A percentile compares a stretch with the other conserved stretches of the same genome.
Conservation (phyloP, 2,888 invertebrate species). For the Cryptocephalus primarius region DNA sequence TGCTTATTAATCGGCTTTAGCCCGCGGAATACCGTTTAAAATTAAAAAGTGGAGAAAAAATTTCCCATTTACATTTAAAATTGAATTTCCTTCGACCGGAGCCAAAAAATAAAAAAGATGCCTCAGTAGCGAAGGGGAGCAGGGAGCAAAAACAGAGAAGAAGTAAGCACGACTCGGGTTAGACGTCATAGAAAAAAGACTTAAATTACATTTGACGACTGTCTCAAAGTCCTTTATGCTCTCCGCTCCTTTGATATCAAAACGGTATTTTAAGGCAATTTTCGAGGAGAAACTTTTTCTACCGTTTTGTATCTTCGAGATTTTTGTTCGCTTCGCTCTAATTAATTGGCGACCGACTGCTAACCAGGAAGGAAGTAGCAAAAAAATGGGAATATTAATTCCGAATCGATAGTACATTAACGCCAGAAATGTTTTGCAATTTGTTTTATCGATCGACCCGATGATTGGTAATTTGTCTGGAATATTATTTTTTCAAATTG, state of each 20-base stretch:
- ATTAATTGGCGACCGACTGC: too few relatives aligned
- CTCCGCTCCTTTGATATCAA: conserved; percentile 4
- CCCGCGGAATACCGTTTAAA: too few relatives aligned
- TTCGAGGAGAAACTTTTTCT: conserved; percentile 3
- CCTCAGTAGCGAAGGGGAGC: neutral
- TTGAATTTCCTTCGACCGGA: conserved; percentile 16
- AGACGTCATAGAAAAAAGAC: conserved; percentile 9
- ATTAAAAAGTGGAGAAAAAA: conserved; percentile 4
- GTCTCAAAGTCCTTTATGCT: conserved; percentile 6
- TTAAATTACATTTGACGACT: conserved; percentile 13
- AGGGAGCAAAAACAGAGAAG: neutral
- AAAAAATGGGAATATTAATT: too few relatives aligned
- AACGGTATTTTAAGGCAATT: conserved; percentile 5
- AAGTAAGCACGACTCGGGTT: conserved; percentile 6
- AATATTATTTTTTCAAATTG: too few relatives aligned
- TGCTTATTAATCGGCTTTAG: too few relatives aligned
- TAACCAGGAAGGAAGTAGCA: too few relatives aligned
- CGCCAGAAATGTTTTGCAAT: too few relatives aligned
- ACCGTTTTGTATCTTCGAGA: neutral
- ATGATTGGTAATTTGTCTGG: too few relatives aligned
- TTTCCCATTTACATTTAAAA: conserved; percentile 18
- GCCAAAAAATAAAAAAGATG: conserved; percentile 9
- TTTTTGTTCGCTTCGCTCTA: neutral
- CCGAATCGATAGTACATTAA: too few relatives aligned
- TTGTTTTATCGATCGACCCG: too few relatives aligned